Base-by-base conservation (phyloP, 2,888 invertebrate genomes). In the Nomada flava region DNA sequence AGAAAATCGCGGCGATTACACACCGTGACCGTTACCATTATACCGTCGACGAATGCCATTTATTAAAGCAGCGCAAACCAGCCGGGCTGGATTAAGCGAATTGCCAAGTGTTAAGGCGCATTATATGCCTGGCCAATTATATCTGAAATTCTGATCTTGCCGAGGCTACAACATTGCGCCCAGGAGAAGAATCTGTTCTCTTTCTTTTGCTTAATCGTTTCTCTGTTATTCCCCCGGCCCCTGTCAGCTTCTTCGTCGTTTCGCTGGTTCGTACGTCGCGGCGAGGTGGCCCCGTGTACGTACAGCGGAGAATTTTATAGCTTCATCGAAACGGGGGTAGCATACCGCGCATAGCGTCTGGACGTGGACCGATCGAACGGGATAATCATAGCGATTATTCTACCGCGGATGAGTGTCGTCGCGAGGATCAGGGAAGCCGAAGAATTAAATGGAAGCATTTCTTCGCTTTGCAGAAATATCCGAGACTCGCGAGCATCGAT, bases 11-110 rank as follows among this genome's bases (percentile, higher is more conserved):
- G 68, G 84, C 88, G 87, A 88, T 88, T 83, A 85, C 87, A 75
- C 80, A 82, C 87, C 86, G 77, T 86, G 88, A 84, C 87, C 88
- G 87, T 88, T 88, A 84, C 86, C 84, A 87, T 87, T 86, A 88
- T 84, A 81, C 81, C 79, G 81, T 73, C 85, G 85, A 81, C 89
- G 81, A 88, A 83, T 83, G 87, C 87, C 85, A 84, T 88, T 87
- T 87, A 88, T 87, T 84, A 81, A 88, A 81, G 73, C 80, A 42
- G 36, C 59, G 81, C 75, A 52, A 78, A 74, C 63, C 77, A 55
- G 60, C 77, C 69, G 76, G 50, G 70, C 78, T 42, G 83, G 83
- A 83, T 83, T 83, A 42, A 83, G 78, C 63, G 74, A 75, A 83
- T 83, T 60, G 74, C 78, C 63, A 53, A 64, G 79, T 55, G 77